phyloP scores from a whole-genome alignment of 2,797 vertebrate genomes.

The Pangasius sanitwongsei region DNA sequence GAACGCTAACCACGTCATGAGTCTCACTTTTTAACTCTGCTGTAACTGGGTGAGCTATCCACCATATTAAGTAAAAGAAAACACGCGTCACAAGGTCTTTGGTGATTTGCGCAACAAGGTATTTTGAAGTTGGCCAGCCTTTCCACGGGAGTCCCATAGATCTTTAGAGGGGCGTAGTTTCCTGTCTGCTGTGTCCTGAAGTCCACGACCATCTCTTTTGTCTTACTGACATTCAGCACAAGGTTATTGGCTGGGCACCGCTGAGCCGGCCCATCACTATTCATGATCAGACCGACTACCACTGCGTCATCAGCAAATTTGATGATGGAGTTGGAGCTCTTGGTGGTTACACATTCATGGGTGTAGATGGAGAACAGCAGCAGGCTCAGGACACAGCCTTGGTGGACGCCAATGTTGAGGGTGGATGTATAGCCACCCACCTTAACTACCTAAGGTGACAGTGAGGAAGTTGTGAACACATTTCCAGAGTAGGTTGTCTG shows the following conservation, averaged over 20 bases:
- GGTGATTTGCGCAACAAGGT: not conserved
- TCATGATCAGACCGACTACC: not conserved
- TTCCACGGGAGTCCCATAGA: not conserved
- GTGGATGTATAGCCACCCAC: not conserved
- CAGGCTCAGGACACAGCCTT: not conserved
- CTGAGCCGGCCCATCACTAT: not conserved
- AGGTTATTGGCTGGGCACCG: not conserved
- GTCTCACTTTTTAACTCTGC: no score
- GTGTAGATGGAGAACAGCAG: not conserved
- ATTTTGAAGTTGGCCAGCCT: not conserved
- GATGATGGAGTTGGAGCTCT: not conserved
- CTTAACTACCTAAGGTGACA: not conserved
- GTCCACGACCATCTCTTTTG: not conserved
- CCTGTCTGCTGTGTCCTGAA: not conserved
- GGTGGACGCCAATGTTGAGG: not conserved
- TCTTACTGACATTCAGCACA: not conserved
- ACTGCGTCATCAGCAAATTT: not conserved
- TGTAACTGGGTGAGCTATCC: no score
- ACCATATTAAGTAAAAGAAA: no score
- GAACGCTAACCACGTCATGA: no score
- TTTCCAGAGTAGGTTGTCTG: not conserved
- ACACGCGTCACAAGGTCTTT: not conserved
- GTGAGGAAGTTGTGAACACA: not conserved
- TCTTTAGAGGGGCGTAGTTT: not conserved
- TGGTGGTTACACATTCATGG: not conserved